Conservation (phyloP, 2,888 invertebrate genomes). For the Thelaira solivaga region DNA sequence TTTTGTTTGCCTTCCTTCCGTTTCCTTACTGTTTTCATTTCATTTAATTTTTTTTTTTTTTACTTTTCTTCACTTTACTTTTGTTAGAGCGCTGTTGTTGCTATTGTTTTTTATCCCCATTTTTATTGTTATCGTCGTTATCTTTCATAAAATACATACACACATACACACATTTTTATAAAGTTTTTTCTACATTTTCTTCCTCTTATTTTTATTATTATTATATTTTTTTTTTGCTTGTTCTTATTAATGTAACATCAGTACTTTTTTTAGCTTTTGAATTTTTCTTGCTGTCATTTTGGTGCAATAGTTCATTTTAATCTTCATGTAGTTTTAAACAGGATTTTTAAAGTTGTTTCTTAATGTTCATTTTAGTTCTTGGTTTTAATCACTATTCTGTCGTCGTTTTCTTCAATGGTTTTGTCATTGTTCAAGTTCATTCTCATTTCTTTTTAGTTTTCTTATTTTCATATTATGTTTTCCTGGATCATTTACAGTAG, state of each 20-base stretch:
- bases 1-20: slow-evolving; percentile 45
- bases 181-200: slow-evolving; percentile 59
- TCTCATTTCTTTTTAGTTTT: neutral
- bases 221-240: slow-evolving; percentile 63
- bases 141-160: slow-evolving; percentile 42
- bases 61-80: slow-evolving; percentile 65
- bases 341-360: slow-evolving; percentile 37
- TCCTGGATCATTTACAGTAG: neutral
- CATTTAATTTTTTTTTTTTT: slow-evolving; percentile 67
- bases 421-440: slow-evolving; percentile 54
- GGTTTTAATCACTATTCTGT: slow-evolving; percentile 56
- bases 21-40: slow-evolving; percentile 64
- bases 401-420: slow-evolving; percentile 49
- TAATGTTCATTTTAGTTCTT: slow-evolving; percentile 47
- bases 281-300: slow-evolving; percentile 47
- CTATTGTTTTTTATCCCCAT: slow-evolving; percentile 62
- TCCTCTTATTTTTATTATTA: too few species aligned
- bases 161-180: slow-evolving; percentile 56
- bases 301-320: slow-evolving; percentile 52
- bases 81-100: slow-evolving; percentile 32
- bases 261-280: slow-evolving; percentile 32
- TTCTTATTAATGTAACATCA: slow-evolving; percentile 46
- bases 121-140: slow-evolving; percentile 52
- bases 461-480: neutral
- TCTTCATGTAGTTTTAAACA: slow-evolving; percentile 45